Evolutionary conservation across 1,140 invertebrate species (phyloP).

Genomic region (Asobara japonica): DNA sequence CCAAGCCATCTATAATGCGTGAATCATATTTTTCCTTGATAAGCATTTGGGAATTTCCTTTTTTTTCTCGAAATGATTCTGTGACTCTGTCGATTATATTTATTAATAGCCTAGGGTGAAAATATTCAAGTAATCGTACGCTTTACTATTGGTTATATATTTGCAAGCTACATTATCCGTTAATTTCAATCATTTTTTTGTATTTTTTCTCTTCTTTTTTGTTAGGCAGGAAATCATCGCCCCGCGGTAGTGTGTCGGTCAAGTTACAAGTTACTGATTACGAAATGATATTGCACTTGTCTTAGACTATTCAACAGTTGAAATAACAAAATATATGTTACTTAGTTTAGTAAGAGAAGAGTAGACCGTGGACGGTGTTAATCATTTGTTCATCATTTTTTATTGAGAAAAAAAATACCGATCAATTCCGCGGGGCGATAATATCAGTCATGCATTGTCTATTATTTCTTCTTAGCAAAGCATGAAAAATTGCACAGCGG

Average conservation of each 20-base stretch:
- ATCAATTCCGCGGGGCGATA: not conserved
- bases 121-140: not conserved
- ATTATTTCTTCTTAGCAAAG: not conserved
- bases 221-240: not conserved
- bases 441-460: not conserved
- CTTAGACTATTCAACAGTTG: slow-evolving; percentile 13
- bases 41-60: not conserved
- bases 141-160: not conserved
- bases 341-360: slow-evolving; percentile 7
- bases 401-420: not conserved
- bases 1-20: not conserved
- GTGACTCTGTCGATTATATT: not conserved
- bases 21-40: no score
- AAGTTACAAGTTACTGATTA: not conserved
- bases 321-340: slow-evolving; percentile 23
- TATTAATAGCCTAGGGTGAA: not conserved
- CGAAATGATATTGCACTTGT: not conserved
- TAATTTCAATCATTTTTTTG: slow-evolving; percentile 16
- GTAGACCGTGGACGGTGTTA: slow-evolving; percentile 3
- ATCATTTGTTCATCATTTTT: not conserved
- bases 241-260: no score
- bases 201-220: slow-evolving; percentile 23
- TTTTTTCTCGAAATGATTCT: not conserved
- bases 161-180: slow-evolving; percentile 18
- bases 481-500: slow-evolving; percentile 10